A percentile compares a stretch with the other conserved stretches of the same genome.
These are phyloP conservation scores for Meiosimyza decipiens DNA, from an alignment of 2,888 invertebrate species.

Conservation along the genomic window DNA sequence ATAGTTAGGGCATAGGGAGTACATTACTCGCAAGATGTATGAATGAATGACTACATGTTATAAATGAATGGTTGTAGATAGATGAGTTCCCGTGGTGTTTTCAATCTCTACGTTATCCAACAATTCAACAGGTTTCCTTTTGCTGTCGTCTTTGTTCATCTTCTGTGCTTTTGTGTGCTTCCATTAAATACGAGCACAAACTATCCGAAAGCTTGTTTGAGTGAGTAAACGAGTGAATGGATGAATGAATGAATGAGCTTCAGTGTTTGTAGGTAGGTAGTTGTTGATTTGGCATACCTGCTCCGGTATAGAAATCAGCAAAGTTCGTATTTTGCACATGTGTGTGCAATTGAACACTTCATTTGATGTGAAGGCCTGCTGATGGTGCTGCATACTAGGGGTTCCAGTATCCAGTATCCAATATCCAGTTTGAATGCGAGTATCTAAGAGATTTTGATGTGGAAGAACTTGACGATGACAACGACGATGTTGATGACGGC, in stretches of 20 bases:
- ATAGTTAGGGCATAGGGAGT: conserved; percentile 22
- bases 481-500: neutral
- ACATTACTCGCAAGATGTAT: conserved; percentile 22
- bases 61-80: conserved; percentile 2
- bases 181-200: too few species aligned
- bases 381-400: conserved; percentile 6
- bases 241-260: conserved; percentile 32
- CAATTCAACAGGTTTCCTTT: conserved; percentile 55
- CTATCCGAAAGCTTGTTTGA: too few species aligned
- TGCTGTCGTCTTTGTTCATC: too few species aligned
- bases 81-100: conserved; percentile 20
- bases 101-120: conserved; percentile 32
- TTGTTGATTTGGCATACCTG: conserved; percentile 4
- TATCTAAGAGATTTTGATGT: conserved; percentile 13
- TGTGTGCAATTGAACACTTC: conserved; percentile 24
- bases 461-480: too few species aligned
- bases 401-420: neutral
- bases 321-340: conserved; percentile 10
- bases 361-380: conserved; percentile 21
- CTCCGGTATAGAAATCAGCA: neutral
- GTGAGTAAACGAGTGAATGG: neutral
- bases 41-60: conserved; percentile 18
- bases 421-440: too few species aligned
- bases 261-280: neutral
- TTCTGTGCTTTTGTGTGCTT: too few species aligned